A percentile compares a stretch with the other conserved stretches of the same genome.
Conservation (phyloP, 1,140 invertebrate genomes). For the Grapholita molesta region DNA sequence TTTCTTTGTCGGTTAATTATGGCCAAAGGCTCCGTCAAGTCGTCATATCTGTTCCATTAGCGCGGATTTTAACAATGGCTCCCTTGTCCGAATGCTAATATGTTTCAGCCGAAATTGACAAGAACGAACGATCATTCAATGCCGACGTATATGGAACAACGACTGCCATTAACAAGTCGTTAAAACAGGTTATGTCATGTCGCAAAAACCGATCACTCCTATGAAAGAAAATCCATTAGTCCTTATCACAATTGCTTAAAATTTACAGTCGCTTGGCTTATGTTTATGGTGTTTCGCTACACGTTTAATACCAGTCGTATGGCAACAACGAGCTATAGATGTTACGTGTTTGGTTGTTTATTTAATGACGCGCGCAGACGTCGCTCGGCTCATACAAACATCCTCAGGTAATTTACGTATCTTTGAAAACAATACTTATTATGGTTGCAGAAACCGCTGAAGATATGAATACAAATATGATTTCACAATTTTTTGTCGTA, state of each 20-base stretch:
- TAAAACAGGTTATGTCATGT: slow-evolving; percentile 5
- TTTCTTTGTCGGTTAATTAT: neutral
- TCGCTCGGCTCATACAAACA: neutral
- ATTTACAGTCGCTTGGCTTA: neutral
- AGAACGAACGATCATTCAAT: neutral
- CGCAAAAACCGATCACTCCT: slow-evolving; percentile 10
- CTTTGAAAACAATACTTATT: neutral
- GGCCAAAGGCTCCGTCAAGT: neutral
- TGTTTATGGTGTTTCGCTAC: neutral
- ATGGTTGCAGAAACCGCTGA: neutral
- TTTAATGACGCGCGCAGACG: neutral
- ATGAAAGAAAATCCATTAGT: too few relatives aligned
- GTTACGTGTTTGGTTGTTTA: neutral
- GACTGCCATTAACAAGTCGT: slow-evolving; percentile 6
- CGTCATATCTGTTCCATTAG: slow-evolving; percentile 1
- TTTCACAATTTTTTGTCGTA: too few relatives aligned
- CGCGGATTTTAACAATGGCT: neutral
- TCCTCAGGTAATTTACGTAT: neutral
- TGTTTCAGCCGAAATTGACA: slow-evolving; percentile 7
- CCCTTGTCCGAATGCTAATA: slow-evolving; percentile 5
- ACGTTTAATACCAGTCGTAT: too few relatives aligned
- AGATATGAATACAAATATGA: neutral
- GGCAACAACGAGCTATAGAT: neutral
- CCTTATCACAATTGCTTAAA: neutral
- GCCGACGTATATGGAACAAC: neutral